Percentiles rank a stretch among this genome's conserved stretches.
Conservation (phyloP, 2,888 invertebrate species). For the Pharmacophagus antenor region DNA sequence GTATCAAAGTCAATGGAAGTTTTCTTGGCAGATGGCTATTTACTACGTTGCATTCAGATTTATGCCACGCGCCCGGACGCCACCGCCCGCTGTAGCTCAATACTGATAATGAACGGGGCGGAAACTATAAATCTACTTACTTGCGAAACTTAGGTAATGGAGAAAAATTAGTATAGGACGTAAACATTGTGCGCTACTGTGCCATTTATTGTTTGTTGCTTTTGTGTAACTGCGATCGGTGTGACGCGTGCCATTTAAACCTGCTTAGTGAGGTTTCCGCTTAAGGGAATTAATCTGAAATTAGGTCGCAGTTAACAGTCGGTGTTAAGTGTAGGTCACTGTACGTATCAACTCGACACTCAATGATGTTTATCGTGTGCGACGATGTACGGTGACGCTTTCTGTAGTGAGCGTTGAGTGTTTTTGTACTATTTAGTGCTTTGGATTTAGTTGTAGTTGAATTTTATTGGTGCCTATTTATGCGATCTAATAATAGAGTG, state of each 20-base stretch:
- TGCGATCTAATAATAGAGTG: too few relatives aligned
- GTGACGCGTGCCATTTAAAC: conserved; percentile 71
- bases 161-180: conserved; percentile 58
- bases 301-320: conserved; percentile 76
- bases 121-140: conserved; percentile 79
- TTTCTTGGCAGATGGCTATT: conserved; percentile 53
- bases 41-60: conserved; percentile 76
- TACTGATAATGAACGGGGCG: conserved; percentile 79
- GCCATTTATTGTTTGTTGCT: conserved; percentile 49
- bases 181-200: conserved; percentile 63
- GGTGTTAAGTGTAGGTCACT: conserved; percentile 71
- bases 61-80: conserved; percentile 60
- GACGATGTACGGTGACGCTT: not conserved
- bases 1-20: conserved; percentile 56
- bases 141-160: conserved; percentile 73
- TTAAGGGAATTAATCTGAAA: conserved; percentile 79
- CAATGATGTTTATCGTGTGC: conserved; percentile 32
- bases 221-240: conserved; percentile 50
- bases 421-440: not conserved
- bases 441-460: not conserved
- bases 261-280: conserved; percentile 79
- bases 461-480: too few relatives aligned
- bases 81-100: conserved; percentile 53
- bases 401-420: not conserved
- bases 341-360: conserved; percentile 41